Evolutionary conservation across 2,113 vertebrate genomes (phyloP).

Genomic region (Stomatorhinus ivindoensis): DNA sequence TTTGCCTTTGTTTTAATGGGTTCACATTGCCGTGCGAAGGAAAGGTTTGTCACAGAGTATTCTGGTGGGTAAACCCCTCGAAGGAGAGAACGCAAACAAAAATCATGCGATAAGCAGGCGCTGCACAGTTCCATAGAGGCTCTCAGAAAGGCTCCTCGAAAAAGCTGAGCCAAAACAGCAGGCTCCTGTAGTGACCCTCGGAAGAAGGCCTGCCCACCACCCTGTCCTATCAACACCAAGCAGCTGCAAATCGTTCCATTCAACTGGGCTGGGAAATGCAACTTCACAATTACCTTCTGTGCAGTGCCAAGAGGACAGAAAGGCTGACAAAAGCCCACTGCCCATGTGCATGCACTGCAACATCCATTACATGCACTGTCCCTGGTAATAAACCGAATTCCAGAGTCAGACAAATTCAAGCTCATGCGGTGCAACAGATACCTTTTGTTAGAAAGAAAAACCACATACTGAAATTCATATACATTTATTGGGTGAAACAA

Average conservation of each 20-base stretch:
- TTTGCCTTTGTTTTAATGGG: conserved; percentile 27
- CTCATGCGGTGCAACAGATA: not conserved
- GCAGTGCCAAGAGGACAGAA: not conserved
- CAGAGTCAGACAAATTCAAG: not conserved
- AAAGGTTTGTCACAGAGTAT: conserved; percentile 30
- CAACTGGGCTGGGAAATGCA: not conserved
- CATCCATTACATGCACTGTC: not conserved
- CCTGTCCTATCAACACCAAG: conserved; percentile 35
- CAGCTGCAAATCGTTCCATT: not conserved
- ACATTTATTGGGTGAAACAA: conserved; percentile 41
- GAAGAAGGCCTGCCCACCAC: conserved; percentile 33
- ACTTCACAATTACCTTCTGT: not conserved
- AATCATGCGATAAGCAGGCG: conserved; percentile 34
- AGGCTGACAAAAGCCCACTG: not conserved
- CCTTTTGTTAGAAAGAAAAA: not conserved
- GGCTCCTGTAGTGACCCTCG: conserved; percentile 36
- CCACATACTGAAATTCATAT: not conserved
- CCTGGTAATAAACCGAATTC: not conserved
- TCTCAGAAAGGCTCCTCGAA: not conserved
- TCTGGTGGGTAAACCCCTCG: conserved; percentile 31
- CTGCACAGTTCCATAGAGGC: not conserved
- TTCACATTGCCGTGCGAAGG: conserved; percentile 38
- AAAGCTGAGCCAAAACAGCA: not conserved
- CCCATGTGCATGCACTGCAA: not conserved
- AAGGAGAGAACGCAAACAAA: conserved; percentile 29